Evolutionary conservation across 2,113 vertebrate genomes (phyloP).

Genomic region (Stigmatopora argus): DNA sequence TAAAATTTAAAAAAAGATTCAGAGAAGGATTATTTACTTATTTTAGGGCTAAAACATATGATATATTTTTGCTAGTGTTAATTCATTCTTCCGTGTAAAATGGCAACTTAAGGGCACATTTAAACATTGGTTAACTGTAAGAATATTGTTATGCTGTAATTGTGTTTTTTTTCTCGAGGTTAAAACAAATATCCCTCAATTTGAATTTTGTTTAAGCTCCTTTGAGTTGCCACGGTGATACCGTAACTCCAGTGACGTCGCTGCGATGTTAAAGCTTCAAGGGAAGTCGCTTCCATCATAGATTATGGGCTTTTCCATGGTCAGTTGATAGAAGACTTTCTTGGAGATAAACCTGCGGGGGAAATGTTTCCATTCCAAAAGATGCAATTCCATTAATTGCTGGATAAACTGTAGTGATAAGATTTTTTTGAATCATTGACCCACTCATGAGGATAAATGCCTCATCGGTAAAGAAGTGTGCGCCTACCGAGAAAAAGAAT

Average conservation of each 20-base stretch:
- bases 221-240: constrained; percentile 6
- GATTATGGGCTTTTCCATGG: constrained; percentile 83
- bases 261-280: constrained; percentile 30
- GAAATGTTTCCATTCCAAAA: constrained; percentile 30
- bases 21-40: background rate
- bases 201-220: background rate
- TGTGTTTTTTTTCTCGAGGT: background rate
- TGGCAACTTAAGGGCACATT: background rate
- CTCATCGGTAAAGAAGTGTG: background rate
- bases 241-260: background rate
- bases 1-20: background rate
- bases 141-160: too few relatives aligned
- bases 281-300: constrained; percentile 91
- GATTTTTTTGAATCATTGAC: background rate
- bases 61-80: constrained; percentile 1
- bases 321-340: constrained; percentile 86
- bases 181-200: background rate
- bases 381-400: background rate
- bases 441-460: background rate
- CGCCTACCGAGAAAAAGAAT: constrained; percentile 89
- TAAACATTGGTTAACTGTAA: background rate
- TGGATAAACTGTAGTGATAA: background rate
- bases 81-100: background rate
- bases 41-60: constrained; percentile 5
- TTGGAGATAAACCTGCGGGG: constrained; percentile 87